Base-by-base conservation (phyloP, 1,140 invertebrate genomes). In the Brachionus calyciflorus region DNA sequence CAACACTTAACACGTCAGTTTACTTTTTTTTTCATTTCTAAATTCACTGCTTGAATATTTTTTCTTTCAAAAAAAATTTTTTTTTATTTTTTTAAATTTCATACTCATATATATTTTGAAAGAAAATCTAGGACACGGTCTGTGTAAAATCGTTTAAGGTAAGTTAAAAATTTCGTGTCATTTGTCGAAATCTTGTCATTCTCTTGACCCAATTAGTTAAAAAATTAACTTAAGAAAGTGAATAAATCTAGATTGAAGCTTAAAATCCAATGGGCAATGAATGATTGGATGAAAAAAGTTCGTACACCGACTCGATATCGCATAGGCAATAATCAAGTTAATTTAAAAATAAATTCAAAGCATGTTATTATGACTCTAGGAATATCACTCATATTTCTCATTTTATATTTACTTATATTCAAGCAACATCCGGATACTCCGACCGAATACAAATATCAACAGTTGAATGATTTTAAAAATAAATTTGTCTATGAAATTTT, bases 201-300 rank as follows among this genome's bases (percentile, higher is more conserved):
- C 19, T 55, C 48, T 49, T 49, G 24, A 49, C 7, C 24, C 26
- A 55, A 55, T 12, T 44, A 44, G 24, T 55, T 55, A 12, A 14
- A 55, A 55, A 28, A 55, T 12, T 37, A 41, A 44, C 21, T 44
- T 26, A 63, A 7, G 3, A 63, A 63, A 63, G 57, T 63, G 57
- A 63, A 63, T 63, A 63, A 21, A 7, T 12, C 14, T 19, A 28
- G 17, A 19, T 37, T 30, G 24, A 24, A 3, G n/a, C 19, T 1
- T 19, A 4, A 26, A 44, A n/a, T 41, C 46, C 49, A 51, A 73
- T 73, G 69, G 69, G 51, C 46, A 28, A 73, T 73, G 69, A 73
- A 73, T 73, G 69, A 73, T 73, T 73, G 69, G 69, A 73, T 73
- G 69, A 73, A 73, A 51, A 41, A 33, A 73, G 69, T 73, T 14